Evolutionary conservation across 2,797 vertebrate species (phyloP), one percentile per base, ranked within the genome.

Genomic region (Eremophila alpestris): DNA sequence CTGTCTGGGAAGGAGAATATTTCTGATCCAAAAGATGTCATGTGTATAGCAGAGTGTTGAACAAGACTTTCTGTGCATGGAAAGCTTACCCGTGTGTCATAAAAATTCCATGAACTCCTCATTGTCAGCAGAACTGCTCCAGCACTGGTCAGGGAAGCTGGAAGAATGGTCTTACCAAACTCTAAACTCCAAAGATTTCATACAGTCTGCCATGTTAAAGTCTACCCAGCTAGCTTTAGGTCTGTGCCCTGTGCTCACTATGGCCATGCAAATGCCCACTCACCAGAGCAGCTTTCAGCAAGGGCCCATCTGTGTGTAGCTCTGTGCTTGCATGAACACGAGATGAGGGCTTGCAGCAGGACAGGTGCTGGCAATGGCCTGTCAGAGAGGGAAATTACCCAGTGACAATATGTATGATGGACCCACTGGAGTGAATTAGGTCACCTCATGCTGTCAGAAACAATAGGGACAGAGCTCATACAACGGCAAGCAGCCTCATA

Each of bases 401-500:
- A 49, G 34, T 40, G 27, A 65, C 38, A 27, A 55, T 16, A 8
- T 7, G n/a, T 45, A 40, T 36, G 38, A 77, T 55, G 51, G 43
- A 80, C 30, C 58, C 65, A 78, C 45, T 94, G 76, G 73, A 88
- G 46, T 88, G 85, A 94, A 90, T 68, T n/a, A 90, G 58, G 70
- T 75, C 86, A 78, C 55, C 74, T 69, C 55, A 22, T 13, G 36
- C 74, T 92, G 73, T 85, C 90, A 93, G 24, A 80, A 86, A 65
- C 46, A 81, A 83, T 19, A 90, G 58, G n/a, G 38, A 41, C n/a
- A 83, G 43, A 77, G 60, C 56, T 80, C 58, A n/a, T 12, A 75
- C 16, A 67, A 14, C 6, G 23, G 58, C 68, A 93, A 77, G 32
- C 56, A 87, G 43, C 15, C 34, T 78, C 55, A n/a, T 27, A 20